Base-by-base conservation (phyloP, 2,888 invertebrate genomes). In the Busseola fusca region DNA sequence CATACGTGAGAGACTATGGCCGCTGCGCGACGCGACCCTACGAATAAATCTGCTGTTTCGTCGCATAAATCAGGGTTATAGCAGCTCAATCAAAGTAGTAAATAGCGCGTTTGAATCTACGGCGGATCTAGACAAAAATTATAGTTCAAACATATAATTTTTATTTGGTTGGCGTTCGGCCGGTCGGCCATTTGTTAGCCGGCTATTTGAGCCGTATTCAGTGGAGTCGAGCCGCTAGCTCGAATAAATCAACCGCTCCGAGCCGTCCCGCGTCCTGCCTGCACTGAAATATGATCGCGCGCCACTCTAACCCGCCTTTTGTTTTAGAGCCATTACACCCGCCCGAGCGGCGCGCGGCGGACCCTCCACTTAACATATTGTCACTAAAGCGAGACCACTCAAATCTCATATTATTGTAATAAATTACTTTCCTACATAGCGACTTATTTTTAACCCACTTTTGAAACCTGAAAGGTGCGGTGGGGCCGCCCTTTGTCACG, bases 81-180 rank as follows among this genome's bases (percentile, higher is more conserved):
- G 27, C 62, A 74, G 83, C 83, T 86, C 86, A 84, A 87, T 86
- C 86, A 85, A 77, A 84, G 75, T 81, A 85, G 85, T 82, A 84
- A 87, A 87, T 86, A 84, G 78, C 76, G 76, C 79, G 74, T 80
- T 83, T 77, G 80, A 80, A 82, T 78, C 72, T 77, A 81, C 80
- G 84, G 84, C 62, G 83, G 86, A 86, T 87, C 85, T 82, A 76
- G 73, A 84, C 76, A 84, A 84, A 87, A 88, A 87, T 87, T 64
- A 87, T 87, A 84, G 78, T 78, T 62, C 80, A 82, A 85, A 88
- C 88, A 89, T 88, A 90, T 91, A 88, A 90, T 90, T 91, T 91
- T 91, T 91, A 89, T 90, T 88, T 87, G 86, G 87, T 82, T 85
- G 86, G 81, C 87, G 78, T 86, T 87, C 78, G 82, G 80, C 80